Base-by-base conservation (phyloP, 2,797 vertebrate genomes). In the Heliangelus exortis region DNA sequence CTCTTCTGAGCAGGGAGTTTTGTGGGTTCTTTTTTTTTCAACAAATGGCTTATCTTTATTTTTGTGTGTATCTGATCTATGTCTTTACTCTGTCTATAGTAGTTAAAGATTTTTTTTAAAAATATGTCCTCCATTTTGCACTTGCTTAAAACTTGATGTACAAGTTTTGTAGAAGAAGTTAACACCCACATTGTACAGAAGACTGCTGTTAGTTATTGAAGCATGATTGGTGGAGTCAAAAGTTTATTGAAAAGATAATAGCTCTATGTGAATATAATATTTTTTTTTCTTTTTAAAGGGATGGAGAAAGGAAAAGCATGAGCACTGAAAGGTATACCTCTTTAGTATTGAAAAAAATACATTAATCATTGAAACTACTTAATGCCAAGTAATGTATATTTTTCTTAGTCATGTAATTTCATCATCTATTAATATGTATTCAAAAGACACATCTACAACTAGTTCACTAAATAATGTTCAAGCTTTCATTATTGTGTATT, bases 261-360 rank as follows among this genome's bases (percentile, higher is more conserved):
- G 16, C 93, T 90, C 9, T 84, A 92, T 95, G 20, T 87, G 71
- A 80, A 8, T 89, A 14, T 39, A 69, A 73, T 77, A 41, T 95
- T 76, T 97, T 80, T 95, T 95, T 79, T 95, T 95, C 73, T 79
- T 83, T 94, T 97, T 95, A 77, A 97, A 99, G 99, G 96, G 98
- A 99, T 71, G 98, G 98, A 92, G 99, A 99, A 96, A 99, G 99
- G 95, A 99, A 99, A 98, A 99, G 99, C 97, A 99, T 99, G 98
- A 99, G 99, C 95, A 99, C 98, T 90, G 99, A 99, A 97, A 99
- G 99, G 99, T 99, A 98, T 87, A 89, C 69, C 41, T 86, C 63
- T 31, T 90, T 89, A 78, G 67, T 84, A 76, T 5, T 78, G 22
- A 69, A 90, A 66, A 63, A 67, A n/a, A 18, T 10, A 28, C 20